phyloP scores from a whole-genome alignment of 2,113 vertebrate species.

The Motacilla tschutschensis region DNA sequence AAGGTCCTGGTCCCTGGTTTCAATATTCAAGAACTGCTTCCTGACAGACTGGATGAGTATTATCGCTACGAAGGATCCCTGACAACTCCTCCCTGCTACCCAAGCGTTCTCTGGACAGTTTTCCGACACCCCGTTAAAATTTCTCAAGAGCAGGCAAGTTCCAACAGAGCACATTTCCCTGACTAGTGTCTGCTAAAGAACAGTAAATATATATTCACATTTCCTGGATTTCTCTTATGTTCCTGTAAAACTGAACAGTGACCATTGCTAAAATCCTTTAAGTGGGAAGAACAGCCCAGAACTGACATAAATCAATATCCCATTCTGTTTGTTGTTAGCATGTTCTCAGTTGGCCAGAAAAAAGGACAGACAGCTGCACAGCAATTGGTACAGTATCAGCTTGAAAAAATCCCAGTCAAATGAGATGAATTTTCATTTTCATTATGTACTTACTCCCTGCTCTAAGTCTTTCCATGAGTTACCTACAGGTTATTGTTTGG shows the following conservation, averaged over 20 bases:
- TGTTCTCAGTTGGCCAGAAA: background rate
- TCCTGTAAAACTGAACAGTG: background rate
- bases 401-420: background rate
- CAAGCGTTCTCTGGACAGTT: constrained; percentile 91
- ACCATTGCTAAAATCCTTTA: background rate
- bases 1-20: constrained; percentile 80
- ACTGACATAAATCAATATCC: background rate
- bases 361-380: background rate
- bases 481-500: background rate
- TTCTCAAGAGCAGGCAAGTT: constrained; percentile 85
- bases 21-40: constrained; percentile 82
- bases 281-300: background rate
- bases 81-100: constrained; percentile 93
- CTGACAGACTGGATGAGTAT: constrained; percentile 80
- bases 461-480: background rate
- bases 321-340: background rate
- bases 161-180: background rate
- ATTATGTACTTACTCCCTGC: background rate
- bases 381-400: background rate
- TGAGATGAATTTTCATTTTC: background rate
- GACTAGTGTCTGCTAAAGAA: background rate
- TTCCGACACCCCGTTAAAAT: constrained; percentile 84
- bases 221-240: background rate
- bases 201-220: background rate
- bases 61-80: constrained; percentile 93